Base-by-base conservation (phyloP, 2,888 invertebrate genomes). In the Amphipoea oculea region DNA sequence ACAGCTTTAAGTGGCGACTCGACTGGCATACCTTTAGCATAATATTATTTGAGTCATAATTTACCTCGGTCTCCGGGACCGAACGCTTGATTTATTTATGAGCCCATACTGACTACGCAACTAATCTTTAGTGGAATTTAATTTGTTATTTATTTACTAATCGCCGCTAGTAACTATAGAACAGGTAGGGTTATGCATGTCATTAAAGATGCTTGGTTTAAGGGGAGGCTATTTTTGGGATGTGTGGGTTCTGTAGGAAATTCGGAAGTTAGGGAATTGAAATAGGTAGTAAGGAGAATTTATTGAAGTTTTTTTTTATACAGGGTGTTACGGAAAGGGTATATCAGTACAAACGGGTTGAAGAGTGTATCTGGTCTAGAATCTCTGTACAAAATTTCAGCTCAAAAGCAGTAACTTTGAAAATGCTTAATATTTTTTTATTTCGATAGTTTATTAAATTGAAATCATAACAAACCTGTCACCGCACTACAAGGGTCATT, bases 11-110 rank as follows among this genome's bases (percentile, higher is more conserved):
- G 90, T 86, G 88, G 90, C 75, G 88, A 88, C 87, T 88, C 81
- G 82, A 82, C 87, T 86, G 85, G 89, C 89, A 87, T 89, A 90
- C 90, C 94, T 95, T 95, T 93, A 94, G 94, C 95, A 95, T 96
- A 95, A 95, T 95, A 95, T 96, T 95, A 95, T 95, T 95, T 94
- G 94, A 96, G 93, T 94, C 95, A 96, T 96, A 96, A 95, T 95
- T 96, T 95, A 96, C 94, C 91, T 92, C 90, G 92, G 91, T 89
- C 92, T 91, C 91, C 90, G 91, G 92, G 94, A 94, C 92, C 90
- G 91, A 89, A 91, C 89, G 85, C 92, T 94, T 97, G 97, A 97
- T 96, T 96, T 96, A 96, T 97, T 95, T 96, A 95, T 93, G 95
- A 94, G 91, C 93, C 90, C 93, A 92, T 94, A 92, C 94, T 94